Base-by-base conservation (phyloP, 2,888 invertebrate genomes). In the Heliconius charithonia region DNA sequence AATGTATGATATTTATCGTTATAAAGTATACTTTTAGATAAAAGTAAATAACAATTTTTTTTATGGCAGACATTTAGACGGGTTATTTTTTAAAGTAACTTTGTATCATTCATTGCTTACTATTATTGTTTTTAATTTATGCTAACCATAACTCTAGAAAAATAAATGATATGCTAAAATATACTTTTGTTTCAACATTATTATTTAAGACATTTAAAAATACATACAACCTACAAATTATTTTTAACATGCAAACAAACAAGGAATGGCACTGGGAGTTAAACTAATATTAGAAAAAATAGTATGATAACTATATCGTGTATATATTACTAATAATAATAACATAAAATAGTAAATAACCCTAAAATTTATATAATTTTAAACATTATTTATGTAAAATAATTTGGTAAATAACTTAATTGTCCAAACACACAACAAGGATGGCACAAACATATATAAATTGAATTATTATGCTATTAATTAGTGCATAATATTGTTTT, bases 381-480 rank as follows among this genome's bases (percentile, higher is more conserved):
- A 37, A 22, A 22, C 19, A 32, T 32, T 7, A 76, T n/a, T 19
- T 51, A 74, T 74, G 25, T 51, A 65, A 77, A 37, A 59, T 32
- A 45, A 63, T 56, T 56, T 66, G n/a, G 56, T 32, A 72, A 78
- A 80, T 56, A 73, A 65, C 66, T 66, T 77, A 79, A 79, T 74
- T 71, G 25, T 80, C 67, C 78, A 80, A 79, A 72, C 77, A 73
- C 66, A 79, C 71, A 85, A 86, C 79, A 74, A 74, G 16, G 79
- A 82, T 80, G 80, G 80, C 80, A 80, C 80, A 73, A 76, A 66
- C 45, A 76, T 78, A 45, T 59, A 56, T 7, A 45, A 13, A 41
- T 29, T 45, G 37, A 72, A 22, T 19, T 32, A 27, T 56, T 27
- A 67, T 51, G 9, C 2, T 29, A 71, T 19, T 71, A 27, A 27